Evolutionary conservation across 2,797 vertebrate genomes (phyloP).

Genomic region (Apodemus agrarius): DNA sequence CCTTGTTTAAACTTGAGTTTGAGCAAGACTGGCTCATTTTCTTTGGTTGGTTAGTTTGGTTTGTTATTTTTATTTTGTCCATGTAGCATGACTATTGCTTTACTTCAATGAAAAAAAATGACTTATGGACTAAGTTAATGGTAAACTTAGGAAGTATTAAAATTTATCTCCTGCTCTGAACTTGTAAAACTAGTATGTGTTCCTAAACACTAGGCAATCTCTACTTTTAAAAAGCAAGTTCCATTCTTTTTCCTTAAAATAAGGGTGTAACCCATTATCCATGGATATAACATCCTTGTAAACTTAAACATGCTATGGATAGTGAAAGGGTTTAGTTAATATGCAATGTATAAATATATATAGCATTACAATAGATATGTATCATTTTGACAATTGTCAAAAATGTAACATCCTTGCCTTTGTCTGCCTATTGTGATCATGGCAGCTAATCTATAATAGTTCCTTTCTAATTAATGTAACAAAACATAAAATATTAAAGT

Average conservation of each 20-base stretch:
- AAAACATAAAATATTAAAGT: neutral
- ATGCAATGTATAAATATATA: neutral
- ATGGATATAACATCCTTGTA: neutral
- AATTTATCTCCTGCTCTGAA: neutral
- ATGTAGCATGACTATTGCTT: neutral
- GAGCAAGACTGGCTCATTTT: neutral
- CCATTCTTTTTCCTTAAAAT: neutral
- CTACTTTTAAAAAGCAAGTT: neutral
- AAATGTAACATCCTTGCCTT: neutral
- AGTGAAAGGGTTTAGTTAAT: neutral
- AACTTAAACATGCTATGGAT: neutral
- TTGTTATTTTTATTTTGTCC: neutral
- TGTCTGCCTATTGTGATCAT: neutral
- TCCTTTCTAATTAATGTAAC: neutral
- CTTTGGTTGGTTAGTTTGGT: neutral
- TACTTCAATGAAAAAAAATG: neutral
- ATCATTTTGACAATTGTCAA: conserved; percentile 2
- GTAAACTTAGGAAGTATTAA: conserved; percentile 1
- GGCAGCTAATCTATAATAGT: neutral
- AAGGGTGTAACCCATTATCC: neutral
- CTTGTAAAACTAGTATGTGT: neutral
- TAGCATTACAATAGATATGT: neutral
- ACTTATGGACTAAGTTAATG: neutral
- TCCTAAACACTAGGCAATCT: neutral
- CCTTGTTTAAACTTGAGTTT: conserved; percentile 33